Percentiles rank a stretch among this genome's conserved stretches.
Conservation (phyloP, 2,113 vertebrate species). For the Todiramphus saurophagus region DNA sequence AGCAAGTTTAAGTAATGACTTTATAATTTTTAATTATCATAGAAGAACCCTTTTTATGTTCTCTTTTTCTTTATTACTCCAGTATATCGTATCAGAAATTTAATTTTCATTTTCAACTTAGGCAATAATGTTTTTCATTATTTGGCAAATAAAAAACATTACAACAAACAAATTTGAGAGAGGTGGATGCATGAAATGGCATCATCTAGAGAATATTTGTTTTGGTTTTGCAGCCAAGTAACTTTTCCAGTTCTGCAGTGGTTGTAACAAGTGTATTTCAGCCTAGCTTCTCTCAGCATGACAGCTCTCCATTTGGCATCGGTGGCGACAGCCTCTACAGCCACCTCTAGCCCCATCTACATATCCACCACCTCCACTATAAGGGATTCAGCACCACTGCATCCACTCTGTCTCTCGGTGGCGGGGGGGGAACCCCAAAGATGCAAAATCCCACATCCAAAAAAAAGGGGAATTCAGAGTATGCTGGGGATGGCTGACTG, state of each 20-base stretch:
- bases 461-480: not conserved
- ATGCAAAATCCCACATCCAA: too few species aligned
- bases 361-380: fast-evolving
- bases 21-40: constrained; percentile 61
- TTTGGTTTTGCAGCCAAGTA: not conserved
- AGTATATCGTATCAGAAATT: constrained; percentile 52
- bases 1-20: constrained; percentile 59
- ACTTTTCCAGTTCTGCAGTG: not conserved
- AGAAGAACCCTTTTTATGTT: not conserved
- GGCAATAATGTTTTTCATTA: constrained; percentile 54
- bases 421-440: too few species aligned
- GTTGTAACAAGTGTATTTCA: not conserved
- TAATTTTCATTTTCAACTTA: constrained; percentile 59
- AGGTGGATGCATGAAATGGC: not conserved
- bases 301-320: not conserved
- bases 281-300: not conserved
- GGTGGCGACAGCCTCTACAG: fast-evolving
- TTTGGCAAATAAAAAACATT: constrained; percentile 48
- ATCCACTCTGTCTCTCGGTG: not conserved
- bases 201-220: not conserved
- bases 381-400: not conserved
- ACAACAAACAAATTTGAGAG: constrained; percentile 16
- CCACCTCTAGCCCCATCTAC: not conserved
- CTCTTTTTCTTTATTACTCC: constrained; percentile 20
- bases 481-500: not conserved